Evolutionary conservation across 1,140 invertebrate genomes (phyloP).

Genomic region (Drosophila aff.): DNA sequence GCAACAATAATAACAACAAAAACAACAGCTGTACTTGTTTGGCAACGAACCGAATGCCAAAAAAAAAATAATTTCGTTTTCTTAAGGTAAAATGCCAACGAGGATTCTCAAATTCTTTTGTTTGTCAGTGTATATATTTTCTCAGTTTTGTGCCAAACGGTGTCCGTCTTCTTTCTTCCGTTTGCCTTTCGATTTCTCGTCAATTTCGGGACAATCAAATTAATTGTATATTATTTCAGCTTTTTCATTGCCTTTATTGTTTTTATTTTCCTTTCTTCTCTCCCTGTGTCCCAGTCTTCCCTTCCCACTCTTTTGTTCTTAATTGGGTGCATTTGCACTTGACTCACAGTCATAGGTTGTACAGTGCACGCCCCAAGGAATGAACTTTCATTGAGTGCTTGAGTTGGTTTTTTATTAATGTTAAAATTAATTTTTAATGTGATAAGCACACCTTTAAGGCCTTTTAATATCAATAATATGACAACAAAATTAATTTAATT

Average conservation of each 20-base stretch:
- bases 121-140: not conserved
- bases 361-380: not conserved
- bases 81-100: constrained; percentile 36
- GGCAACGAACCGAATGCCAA: constrained; percentile 42
- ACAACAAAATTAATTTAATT: too few relatives aligned
- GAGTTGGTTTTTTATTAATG: not conserved
- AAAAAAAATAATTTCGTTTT: constrained; percentile 39
- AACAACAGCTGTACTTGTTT: constrained; percentile 35
- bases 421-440: too few relatives aligned
- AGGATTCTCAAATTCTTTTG: constrained; percentile 28
- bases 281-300: not conserved
- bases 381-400: not conserved
- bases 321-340: constrained; percentile 61
- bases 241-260: constrained; percentile 51
- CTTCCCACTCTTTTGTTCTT: constrained; percentile 38
- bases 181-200: constrained; percentile 45
- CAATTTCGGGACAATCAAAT: constrained; percentile 68
- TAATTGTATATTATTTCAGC: constrained; percentile 58
- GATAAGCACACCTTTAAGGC: too few relatives aligned
- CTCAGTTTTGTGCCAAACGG: constrained; percentile 13
- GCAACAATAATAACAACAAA: constrained; percentile 24
- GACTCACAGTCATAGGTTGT: constrained; percentile 23
- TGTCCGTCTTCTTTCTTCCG: constrained; percentile 22
- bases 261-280: constrained; percentile 28
- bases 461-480: too few relatives aligned